phyloP scores from a whole-genome alignment of 1,140 invertebrate genomes.

The Drosophila sp. region DNA sequence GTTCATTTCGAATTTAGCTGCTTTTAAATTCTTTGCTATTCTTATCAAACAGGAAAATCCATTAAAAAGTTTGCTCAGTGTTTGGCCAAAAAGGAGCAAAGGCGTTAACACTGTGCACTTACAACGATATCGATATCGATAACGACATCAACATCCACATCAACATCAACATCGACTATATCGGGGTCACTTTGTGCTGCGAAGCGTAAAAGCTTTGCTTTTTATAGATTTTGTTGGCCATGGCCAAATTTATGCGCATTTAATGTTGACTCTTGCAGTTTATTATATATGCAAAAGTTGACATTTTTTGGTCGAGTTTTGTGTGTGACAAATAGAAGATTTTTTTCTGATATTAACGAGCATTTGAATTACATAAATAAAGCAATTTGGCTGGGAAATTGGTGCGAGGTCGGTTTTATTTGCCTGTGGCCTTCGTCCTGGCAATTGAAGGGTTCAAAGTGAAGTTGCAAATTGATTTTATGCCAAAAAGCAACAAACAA shows the following conservation, averaged over 20 bases:
- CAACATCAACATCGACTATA: constrained; percentile 26
- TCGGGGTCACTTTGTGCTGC: constrained; percentile 66
- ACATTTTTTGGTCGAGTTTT: constrained; percentile 46
- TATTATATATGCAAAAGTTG: constrained; percentile 29
- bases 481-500: constrained; percentile 7
- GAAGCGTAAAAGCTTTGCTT: constrained; percentile 71
- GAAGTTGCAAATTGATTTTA: constrained; percentile 55
- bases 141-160: too few relatives aligned
- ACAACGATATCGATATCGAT: constrained; percentile 31
- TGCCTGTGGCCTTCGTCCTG: constrained; percentile 28
- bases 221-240: constrained; percentile 52
- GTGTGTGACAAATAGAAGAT: constrained; percentile 60
- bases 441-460: constrained; percentile 55
- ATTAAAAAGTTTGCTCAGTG: constrained; percentile 79
- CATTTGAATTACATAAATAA: constrained; percentile 59
- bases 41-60: constrained; percentile 76
- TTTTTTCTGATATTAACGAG: too few relatives aligned
- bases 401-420: constrained; percentile 23
- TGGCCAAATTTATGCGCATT: constrained; percentile 60
- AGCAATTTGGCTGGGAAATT: constrained; percentile 32
- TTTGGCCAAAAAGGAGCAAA: constrained; percentile 40
- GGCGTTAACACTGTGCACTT: constrained; percentile 40
- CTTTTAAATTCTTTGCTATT: constrained; percentile 39
- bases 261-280: constrained; percentile 64
- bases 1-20: neutral